phyloP scores from a whole-genome alignment of 2,113 vertebrate species.

The Anseranas semipalmata region DNA sequence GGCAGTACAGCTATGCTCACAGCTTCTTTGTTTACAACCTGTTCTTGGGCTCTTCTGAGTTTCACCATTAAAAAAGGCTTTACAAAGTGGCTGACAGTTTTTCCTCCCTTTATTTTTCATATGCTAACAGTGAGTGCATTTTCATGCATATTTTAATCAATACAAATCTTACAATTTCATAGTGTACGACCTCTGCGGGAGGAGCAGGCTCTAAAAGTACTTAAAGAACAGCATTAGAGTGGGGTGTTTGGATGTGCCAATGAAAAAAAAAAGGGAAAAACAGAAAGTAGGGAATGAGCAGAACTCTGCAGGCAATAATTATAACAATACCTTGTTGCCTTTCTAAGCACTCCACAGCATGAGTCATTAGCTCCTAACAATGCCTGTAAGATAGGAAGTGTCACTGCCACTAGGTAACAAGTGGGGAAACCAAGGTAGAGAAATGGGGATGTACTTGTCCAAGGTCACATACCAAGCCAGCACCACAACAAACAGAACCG shows the following conservation, averaged over 20 bases:
- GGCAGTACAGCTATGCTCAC: background rate
- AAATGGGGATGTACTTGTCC: background rate
- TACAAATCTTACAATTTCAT: background rate
- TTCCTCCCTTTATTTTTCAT: background rate
- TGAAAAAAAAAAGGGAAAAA: background rate
- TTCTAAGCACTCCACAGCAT: background rate
- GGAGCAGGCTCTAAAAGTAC: background rate
- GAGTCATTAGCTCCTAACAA: constrained; percentile 42
- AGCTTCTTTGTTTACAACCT: background rate
- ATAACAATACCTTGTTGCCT: constrained; percentile 22
- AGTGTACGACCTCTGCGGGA: background rate
- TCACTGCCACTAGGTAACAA: background rate
- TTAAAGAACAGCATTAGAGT: background rate
- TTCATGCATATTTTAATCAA: background rate
- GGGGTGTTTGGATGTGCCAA: background rate
- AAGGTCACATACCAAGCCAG: background rate
- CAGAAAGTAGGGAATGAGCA: background rate
- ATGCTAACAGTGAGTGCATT: background rate
- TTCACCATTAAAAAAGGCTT: background rate
- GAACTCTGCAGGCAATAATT: background rate
- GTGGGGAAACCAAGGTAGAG: constrained; percentile 34
- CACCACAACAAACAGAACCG: background rate
- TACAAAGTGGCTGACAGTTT: constrained; percentile 32
- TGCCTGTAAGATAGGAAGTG: constrained; percentile 21
- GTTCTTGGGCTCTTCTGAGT: background rate